phyloP scores from a whole-genome alignment of 2,113 vertebrate species.

The Toxotes chatareus region DNA sequence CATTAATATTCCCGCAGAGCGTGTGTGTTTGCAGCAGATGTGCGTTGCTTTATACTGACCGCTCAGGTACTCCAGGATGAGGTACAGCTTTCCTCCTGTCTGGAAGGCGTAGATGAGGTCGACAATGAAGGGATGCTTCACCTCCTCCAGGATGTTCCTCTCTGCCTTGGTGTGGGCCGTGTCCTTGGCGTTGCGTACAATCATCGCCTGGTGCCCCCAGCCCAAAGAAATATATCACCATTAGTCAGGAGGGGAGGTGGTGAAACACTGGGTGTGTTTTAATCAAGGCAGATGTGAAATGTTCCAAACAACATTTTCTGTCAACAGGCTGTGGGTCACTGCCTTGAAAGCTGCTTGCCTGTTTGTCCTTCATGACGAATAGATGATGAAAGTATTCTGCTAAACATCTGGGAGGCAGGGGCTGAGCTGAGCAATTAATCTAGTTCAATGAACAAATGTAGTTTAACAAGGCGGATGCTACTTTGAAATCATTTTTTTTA shows the following conservation, averaged over 20 bases:
- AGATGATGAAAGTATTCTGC: not conserved
- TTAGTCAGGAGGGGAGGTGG: not conserved
- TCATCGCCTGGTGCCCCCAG: conserved; percentile 90
- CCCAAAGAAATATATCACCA: not conserved
- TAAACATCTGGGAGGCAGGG: not conserved
- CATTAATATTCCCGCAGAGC: not conserved
- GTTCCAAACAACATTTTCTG: not conserved
- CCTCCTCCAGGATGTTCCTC: conserved; percentile 98
- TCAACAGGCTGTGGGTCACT: not conserved
- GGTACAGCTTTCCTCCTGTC: conserved; percentile 99
- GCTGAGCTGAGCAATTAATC: not conserved
- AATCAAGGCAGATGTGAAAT: not conserved
- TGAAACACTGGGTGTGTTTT: not conserved
- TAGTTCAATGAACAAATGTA: not conserved
- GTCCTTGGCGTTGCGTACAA: conserved; percentile 99
- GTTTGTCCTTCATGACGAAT: not conserved
- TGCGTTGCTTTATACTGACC: conserved; percentile 83
- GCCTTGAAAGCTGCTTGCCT: not conserved
- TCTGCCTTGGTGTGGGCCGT: conserved; percentile 99
- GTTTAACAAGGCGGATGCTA: not conserved
- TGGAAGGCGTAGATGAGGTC: conserved; percentile 99
- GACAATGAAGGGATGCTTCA: conserved; percentile 99
- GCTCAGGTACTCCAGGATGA: conserved; percentile 99
- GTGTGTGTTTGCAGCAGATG: not conserved
- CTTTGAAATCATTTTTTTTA: not conserved